Evolutionary conservation across 2,888 invertebrate species (phyloP).

Genomic region (Syrphus vitripennis): DNA sequence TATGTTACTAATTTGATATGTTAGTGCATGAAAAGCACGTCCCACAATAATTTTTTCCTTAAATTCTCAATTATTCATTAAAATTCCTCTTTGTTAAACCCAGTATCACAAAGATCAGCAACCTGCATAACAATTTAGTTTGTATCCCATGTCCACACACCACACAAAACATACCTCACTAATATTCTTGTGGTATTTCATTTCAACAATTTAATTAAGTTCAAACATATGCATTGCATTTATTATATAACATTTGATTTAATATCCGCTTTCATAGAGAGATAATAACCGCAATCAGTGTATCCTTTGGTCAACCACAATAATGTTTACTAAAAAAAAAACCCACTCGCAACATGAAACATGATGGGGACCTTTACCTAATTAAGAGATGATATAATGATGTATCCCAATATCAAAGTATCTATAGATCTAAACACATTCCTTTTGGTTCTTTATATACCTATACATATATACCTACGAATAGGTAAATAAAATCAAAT

Average conservation of each 20-base stretch:
- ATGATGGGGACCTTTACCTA: too few species aligned
- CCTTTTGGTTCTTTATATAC: background rate
- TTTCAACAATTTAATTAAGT: background rate
- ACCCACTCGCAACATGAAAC: too few species aligned
- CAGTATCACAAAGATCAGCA: background rate
- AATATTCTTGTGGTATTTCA: background rate
- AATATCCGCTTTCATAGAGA: background rate
- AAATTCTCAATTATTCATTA: too few species aligned
- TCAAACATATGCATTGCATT: background rate
- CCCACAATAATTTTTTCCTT: too few species aligned
- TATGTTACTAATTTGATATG: too few species aligned
- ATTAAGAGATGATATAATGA: background rate
- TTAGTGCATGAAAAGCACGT: too few species aligned
- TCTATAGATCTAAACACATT: background rate
- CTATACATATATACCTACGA: too few species aligned
- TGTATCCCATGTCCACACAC: background rate
- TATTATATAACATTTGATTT: background rate
- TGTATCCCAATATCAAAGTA: background rate
- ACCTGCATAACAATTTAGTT: background rate
- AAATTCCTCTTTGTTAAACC: background rate
- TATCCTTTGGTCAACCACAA: background rate
- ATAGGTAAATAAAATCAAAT: background rate
- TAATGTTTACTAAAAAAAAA: background rate
- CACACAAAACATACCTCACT: background rate
- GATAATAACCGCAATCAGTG: background rate